phyloP scores from a whole-genome alignment of 2,113 vertebrate genomes.

The Syngnathus typhle region DNA sequence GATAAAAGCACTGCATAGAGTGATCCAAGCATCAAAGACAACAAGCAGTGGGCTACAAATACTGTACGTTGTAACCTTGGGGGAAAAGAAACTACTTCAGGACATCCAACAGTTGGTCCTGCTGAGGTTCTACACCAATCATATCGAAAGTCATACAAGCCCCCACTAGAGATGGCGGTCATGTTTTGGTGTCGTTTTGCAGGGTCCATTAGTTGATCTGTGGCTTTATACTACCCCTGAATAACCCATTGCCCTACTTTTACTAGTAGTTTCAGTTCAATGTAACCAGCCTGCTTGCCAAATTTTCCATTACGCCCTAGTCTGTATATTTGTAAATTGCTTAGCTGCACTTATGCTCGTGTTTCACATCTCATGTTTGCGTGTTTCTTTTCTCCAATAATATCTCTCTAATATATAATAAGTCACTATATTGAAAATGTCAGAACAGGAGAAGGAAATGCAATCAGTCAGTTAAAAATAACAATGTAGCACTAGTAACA shows the following conservation, averaged over 20 bases:
- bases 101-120: constrained; percentile 17
- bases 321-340: constrained; percentile 29
- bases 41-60: constrained; percentile 5
- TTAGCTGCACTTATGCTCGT: constrained; percentile 15
- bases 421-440: constrained; percentile 10
- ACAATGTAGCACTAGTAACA: constrained; percentile 14
- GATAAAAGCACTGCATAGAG: constrained; percentile 29
- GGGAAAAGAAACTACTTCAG: constrained; percentile 6
- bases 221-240: neutral
- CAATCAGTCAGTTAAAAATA: constrained; percentile 15
- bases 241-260: constrained; percentile 16
- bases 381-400: neutral
- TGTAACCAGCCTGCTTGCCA: constrained; percentile 18
- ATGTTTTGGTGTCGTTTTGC: neutral
- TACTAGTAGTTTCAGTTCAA: constrained; percentile 18
- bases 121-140: constrained; percentile 25
- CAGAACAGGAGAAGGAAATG: constrained; percentile 9
- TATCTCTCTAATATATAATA: constrained; percentile 6
- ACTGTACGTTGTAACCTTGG: neutral
- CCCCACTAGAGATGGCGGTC: neutral
- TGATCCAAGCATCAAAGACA: constrained; percentile 29
- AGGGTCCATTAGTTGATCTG: neutral
- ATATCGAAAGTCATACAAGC: constrained; percentile 3
- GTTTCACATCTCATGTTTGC: constrained; percentile 11
- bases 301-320: constrained; percentile 38